Percentiles rank a stretch among this genome's conserved stretches.
Conservation (phyloP, 2,888 invertebrate species). For the Leptinotarsa juncta region DNA sequence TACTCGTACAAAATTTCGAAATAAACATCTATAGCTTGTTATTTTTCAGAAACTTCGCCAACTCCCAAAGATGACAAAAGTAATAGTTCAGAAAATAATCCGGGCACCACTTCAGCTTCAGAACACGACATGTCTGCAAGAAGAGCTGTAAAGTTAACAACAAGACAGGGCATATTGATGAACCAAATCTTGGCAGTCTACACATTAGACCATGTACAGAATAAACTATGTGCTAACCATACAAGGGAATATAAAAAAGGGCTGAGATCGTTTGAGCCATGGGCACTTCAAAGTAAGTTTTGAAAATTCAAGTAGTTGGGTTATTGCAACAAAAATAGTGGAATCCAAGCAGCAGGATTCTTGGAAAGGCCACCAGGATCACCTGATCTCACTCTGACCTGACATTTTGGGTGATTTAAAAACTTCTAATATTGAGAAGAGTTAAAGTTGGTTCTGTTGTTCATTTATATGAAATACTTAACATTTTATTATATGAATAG, state of each 20-base stretch:
- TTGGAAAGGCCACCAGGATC: no score
- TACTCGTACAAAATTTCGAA: background rate
- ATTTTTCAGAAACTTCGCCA: background rate
- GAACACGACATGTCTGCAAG: background rate
- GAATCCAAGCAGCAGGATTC: no score
- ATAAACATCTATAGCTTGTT: background rate
- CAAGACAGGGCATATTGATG: constrained; percentile 56
- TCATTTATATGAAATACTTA: no score
- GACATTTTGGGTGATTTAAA: background rate
- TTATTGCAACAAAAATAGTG: no score
- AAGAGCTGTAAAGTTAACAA: constrained; percentile 52
- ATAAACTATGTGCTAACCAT: constrained; percentile 55
- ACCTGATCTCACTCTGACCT: no score
- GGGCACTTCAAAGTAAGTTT: constrained; percentile 59
- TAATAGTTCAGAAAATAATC: background rate
- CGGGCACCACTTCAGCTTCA: no score
- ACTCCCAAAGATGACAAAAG: background rate
- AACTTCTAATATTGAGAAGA: no score
- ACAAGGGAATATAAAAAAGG: constrained; percentile 53
- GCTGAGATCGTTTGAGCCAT: constrained; percentile 57
- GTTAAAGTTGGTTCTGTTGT: no score
- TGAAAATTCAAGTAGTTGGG: background rate
- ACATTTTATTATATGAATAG: background rate
- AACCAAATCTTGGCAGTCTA: constrained; percentile 57
- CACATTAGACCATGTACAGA: constrained; percentile 48